These are phyloP conservation scores for Poeciliopsis prolifica DNA, from an alignment of 2,113 vertebrate genomes.

Conservation along the genomic window DNA sequence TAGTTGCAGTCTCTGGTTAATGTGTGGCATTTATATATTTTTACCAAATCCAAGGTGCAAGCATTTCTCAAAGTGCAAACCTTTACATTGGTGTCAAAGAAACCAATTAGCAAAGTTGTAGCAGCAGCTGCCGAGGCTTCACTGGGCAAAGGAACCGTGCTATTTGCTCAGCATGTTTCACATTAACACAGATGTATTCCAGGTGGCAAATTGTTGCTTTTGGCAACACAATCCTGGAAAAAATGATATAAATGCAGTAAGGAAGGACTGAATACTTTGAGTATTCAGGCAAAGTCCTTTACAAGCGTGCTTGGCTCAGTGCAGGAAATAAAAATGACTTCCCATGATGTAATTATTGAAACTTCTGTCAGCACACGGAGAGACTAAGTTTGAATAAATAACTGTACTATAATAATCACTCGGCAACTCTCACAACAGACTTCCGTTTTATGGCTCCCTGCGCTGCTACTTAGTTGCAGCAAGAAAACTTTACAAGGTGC, in stretches of 20 bases:
- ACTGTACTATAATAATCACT: conserved; percentile 7
- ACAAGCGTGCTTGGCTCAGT: conserved; percentile 15
- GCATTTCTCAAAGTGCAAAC: conserved; percentile 5
- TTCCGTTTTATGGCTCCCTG: conserved; percentile 43
- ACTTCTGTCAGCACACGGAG: conserved; percentile 21
- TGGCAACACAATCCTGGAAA: conserved; percentile 31
- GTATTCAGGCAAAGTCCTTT: conserved; percentile 14
- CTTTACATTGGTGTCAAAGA: conserved; percentile 31
- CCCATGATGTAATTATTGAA: conserved; percentile 53
- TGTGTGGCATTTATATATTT: too few species aligned
- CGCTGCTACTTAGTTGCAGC: conserved; percentile 24
- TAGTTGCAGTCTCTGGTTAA: background rate
- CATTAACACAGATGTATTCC: conserved; percentile 27
- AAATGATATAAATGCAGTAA: conserved; percentile 19
- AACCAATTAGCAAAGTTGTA: conserved; percentile 54
- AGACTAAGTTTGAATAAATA: background rate
- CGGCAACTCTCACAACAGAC: conserved; percentile 31
- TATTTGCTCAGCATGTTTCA: conserved; percentile 22
- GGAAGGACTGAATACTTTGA: conserved; percentile 1
- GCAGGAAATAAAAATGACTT: conserved; percentile 30
- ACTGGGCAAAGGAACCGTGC: background rate
- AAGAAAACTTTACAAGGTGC: conserved; percentile 48
- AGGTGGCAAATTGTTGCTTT: conserved; percentile 51
- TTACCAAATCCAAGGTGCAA: background rate
- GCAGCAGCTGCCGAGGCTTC: conserved; percentile 19